Evolutionary conservation across 1,140 invertebrate species (phyloP).

Genomic region (Brachionus angularis): DNA sequence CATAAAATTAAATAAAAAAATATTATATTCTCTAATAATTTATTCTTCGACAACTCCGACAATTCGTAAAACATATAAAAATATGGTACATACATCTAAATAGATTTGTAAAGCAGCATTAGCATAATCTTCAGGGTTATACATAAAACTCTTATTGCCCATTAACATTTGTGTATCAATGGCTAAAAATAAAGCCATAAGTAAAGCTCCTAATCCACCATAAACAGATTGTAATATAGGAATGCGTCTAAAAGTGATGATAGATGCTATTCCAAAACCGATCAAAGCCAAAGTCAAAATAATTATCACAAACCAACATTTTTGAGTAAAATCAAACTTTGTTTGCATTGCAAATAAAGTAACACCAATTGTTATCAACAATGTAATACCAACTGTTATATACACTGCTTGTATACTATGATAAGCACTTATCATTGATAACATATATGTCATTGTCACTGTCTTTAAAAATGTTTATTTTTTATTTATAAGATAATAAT

Average conservation of each 20-base stretch:
- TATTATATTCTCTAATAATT: no score
- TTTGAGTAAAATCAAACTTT: slow-evolving; percentile 54
- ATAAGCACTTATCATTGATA: slow-evolving; percentile 51
- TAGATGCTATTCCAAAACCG: slow-evolving; percentile 59
- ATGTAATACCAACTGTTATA: slow-evolving; percentile 61
- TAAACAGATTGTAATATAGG: slow-evolving; percentile 58
- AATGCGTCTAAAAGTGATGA: slow-evolving; percentile 48
- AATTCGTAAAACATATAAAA: slow-evolving; percentile 62
- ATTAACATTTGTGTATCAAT: slow-evolving; percentile 68
- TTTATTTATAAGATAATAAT: no score
- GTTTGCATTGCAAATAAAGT: slow-evolving; percentile 62
- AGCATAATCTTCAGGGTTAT: slow-evolving; percentile 66
- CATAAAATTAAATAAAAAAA: no score
- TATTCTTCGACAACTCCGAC: no score
- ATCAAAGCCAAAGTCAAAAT: slow-evolving; percentile 60
- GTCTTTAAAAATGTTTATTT: no score
- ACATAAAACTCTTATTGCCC: slow-evolving; percentile 63
- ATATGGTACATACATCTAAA: slow-evolving; percentile 65
- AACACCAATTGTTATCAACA: slow-evolving; percentile 59
- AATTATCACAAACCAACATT: slow-evolving; percentile 56
- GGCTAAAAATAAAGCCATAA: slow-evolving; percentile 62
- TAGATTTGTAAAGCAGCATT: slow-evolving; percentile 64
- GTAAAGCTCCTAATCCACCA: slow-evolving; percentile 58
- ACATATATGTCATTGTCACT: slow-evolving; percentile 60
- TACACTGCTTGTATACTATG: slow-evolving; percentile 48